Evolutionary conservation across 37 sponge, comb jelly and placozoan species (phyloP).

Genomic region (Ephydatia muelleri): DNA sequence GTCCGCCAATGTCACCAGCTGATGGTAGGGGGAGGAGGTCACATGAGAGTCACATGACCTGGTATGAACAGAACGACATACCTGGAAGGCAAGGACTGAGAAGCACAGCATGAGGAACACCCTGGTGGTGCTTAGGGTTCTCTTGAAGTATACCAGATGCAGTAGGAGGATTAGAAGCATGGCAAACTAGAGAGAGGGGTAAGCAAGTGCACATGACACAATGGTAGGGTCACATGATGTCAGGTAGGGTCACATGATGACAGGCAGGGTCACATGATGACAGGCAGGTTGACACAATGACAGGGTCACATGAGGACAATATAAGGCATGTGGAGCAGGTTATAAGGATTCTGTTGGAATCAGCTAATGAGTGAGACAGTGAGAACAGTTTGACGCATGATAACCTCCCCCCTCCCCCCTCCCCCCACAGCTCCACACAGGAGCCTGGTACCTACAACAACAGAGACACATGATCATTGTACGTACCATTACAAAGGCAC

Average conservation of each 20-base stretch:
- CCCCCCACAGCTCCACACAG: neutral
- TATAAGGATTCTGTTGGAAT: too few species aligned
- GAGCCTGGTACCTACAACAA: neutral
- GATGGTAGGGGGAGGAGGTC: neutral
- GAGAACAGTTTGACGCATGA: too few species aligned
- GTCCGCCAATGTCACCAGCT: conserved; percentile 61
- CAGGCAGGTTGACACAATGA: neutral
- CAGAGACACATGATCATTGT: neutral
- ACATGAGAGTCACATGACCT: neutral
- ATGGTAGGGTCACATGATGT: neutral
- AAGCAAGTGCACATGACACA: neutral
- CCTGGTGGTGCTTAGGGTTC: conserved; percentile 50
- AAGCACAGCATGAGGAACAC: conserved; percentile 58
- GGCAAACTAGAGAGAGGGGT: conserved; percentile 25
- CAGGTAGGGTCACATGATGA: neutral
- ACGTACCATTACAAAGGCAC: conserved; percentile 61
- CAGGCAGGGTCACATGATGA: neutral
- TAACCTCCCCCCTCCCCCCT: neutral
- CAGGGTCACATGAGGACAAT: too few species aligned
- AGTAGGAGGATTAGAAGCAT: conserved; percentile 39
- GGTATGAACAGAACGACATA: conserved; percentile 20
- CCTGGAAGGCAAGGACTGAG: conserved; percentile 51
- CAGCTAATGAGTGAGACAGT: too few species aligned
- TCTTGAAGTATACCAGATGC: conserved; percentile 53
- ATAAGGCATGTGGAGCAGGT: too few species aligned